Conservation (phyloP, 1,140 invertebrate genomes). For the Arion vulgaris region DNA sequence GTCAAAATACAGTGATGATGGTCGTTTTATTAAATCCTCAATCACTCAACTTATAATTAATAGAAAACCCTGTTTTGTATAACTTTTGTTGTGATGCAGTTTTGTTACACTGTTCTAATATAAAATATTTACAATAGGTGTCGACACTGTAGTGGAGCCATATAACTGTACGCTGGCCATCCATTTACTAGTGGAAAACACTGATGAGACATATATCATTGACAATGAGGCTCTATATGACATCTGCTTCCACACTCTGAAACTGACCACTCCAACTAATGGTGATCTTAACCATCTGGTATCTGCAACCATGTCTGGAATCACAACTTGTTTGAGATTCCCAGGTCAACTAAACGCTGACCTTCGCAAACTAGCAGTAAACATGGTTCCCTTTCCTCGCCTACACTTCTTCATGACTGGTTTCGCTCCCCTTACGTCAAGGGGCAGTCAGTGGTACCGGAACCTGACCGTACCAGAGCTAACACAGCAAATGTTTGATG, state of each 20-base stretch:
- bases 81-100: too few species aligned
- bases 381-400: constrained; percentile 79
- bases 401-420: constrained; percentile 88
- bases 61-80: too few species aligned
- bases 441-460: constrained; percentile 74
- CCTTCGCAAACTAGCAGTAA: constrained; percentile 73
- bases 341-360: constrained; percentile 80
- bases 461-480: constrained; percentile 75
- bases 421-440: constrained; percentile 80
- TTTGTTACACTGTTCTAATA: too few species aligned
- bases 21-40: too few species aligned
- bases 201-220: constrained; percentile 85
- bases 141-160: constrained; percentile 86
- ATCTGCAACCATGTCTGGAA: constrained; percentile 78
- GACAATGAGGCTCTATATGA: constrained; percentile 75
- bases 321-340: constrained; percentile 81
- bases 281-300: constrained; percentile 78
- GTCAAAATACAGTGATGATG: too few species aligned
- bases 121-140: too few species aligned
- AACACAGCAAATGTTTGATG: constrained; percentile 81
- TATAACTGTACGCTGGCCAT: constrained; percentile 83
- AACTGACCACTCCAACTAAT: constrained; percentile 85
- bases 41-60: too few species aligned
- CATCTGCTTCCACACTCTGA: constrained; percentile 84
- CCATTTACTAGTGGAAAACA: constrained; percentile 83